Percentiles rank a stretch among this genome's conserved stretches.
Conservation (phyloP, 64 coral and sea anemone species). For the Montipora capricornis region DNA sequence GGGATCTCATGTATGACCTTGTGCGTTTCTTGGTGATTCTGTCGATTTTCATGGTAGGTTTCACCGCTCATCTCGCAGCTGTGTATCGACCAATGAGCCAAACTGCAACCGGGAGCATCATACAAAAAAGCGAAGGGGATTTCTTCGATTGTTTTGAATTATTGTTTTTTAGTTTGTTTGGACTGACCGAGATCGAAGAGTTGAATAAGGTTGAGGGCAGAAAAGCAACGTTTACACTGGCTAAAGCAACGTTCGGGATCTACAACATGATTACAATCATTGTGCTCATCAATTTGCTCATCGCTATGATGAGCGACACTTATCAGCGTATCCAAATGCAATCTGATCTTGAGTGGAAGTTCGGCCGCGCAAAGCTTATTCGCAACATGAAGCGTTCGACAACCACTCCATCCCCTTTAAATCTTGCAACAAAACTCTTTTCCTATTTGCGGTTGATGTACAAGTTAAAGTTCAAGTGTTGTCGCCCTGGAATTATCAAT, state of each 20-base stretch:
- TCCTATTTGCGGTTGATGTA: slow-evolving; percentile 76
- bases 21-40: slow-evolving; percentile 95
- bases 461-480: slow-evolving; percentile 86
- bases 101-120: neutral
- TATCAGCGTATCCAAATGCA: slow-evolving; percentile 98
- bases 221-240: slow-evolving; percentile 47
- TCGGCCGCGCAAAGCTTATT: slow-evolving; percentile 97
- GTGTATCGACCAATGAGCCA: slow-evolving; percentile 75
- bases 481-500: slow-evolving; percentile 89
- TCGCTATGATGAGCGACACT: slow-evolving; percentile 99
- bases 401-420: slow-evolving; percentile 90
- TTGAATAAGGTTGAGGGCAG: slow-evolving; percentile 17
- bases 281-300: slow-evolving; percentile 95
- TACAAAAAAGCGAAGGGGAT: neutral
- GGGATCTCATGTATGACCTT: slow-evolving; percentile 96
- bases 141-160: slow-evolving; percentile 80
- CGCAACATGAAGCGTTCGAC: slow-evolving; percentile 98
- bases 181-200: slow-evolving; percentile 73
- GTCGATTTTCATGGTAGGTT: slow-evolving; percentile 95
- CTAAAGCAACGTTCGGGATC: slow-evolving; percentile 87
- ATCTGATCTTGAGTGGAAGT: slow-evolving; percentile 98
- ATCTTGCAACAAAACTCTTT: slow-evolving; percentile 87
- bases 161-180: slow-evolving; percentile 96
- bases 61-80: slow-evolving; percentile 93
- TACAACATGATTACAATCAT: slow-evolving; percentile 97